phyloP scores from a whole-genome alignment of 2,797 vertebrate species.

The Tadarida brasiliensis region DNA sequence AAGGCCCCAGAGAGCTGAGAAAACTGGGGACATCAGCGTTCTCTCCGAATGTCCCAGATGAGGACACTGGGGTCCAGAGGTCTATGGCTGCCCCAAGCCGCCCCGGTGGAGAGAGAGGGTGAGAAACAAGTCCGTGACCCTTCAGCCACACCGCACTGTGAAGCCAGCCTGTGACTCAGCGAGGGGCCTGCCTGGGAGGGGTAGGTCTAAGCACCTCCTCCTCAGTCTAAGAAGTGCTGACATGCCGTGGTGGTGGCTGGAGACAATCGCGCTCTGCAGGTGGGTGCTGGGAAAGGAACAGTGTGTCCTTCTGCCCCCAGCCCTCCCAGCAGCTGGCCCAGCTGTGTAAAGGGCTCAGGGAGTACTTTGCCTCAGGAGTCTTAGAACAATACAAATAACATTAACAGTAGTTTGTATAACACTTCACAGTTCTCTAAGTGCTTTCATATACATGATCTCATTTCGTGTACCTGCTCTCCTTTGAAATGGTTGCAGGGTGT shows the following conservation, averaged over 20 bases:
- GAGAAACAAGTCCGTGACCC: neutral
- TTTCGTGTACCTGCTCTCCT: constrained; percentile 39
- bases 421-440: neutral
- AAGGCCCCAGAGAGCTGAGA: neutral
- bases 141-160: neutral
- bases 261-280: fast-evolving
- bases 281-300: neutral
- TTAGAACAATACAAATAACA: neutral
- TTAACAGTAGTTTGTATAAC: neutral
- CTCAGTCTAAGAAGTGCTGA: neutral
- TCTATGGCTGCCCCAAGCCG: neutral
- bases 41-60: neutral
- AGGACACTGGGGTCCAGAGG: neutral
- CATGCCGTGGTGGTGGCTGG: fast-evolving
- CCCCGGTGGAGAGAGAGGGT: neutral
- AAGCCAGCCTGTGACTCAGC: neutral
- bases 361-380: neutral
- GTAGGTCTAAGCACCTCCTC: neutral
- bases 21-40: neutral
- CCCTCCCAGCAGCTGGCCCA: too few species aligned
- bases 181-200: neutral
- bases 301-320: neutral
- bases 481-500: constrained; percentile 25
- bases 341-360: fast-evolving
- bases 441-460: neutral